Conservation (phyloP, 1,140 invertebrate genomes). For the Andricus grossulariae region DNA sequence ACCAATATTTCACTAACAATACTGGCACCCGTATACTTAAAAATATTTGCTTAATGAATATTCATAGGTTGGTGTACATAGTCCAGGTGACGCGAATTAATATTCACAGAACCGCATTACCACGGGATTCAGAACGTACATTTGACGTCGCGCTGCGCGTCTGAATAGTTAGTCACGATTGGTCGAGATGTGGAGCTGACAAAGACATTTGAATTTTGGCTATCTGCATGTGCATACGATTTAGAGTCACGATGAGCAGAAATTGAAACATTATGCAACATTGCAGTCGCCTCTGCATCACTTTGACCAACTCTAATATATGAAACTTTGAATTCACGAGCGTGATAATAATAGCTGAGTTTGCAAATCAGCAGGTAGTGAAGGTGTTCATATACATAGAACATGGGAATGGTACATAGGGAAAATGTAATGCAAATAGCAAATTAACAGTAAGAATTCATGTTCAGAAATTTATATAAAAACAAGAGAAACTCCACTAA, state of each 20-base stretch:
- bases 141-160: conserved; percentile 28
- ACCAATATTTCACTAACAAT: not conserved
- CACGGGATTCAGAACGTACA: conserved; percentile 39
- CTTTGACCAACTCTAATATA: conserved; percentile 23
- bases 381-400: too few species aligned
- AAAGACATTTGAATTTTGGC: conserved; percentile 23
- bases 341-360: not conserved
- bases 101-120: conserved; percentile 45
- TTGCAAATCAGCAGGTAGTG: not conserved
- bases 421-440: too few species aligned
- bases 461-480: too few species aligned
- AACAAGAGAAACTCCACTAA: too few species aligned
- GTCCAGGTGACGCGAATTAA: conserved; percentile 41
- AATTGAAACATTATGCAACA: conserved; percentile 32
- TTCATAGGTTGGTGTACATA: conserved; percentile 40
- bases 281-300: not conserved
- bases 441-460: too few species aligned
- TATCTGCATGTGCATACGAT: conserved; percentile 26
- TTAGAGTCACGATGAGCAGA: conserved; percentile 3
- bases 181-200: conserved; percentile 12
- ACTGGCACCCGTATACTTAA: conserved; percentile 10
- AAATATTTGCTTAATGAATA: conserved; percentile 37
- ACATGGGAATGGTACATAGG: too few species aligned
- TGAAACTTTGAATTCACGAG: not conserved
- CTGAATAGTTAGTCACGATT: conserved; percentile 31